Conservation (phyloP, 1,140 invertebrate genomes). For the Procambarus clarkii region DNA sequence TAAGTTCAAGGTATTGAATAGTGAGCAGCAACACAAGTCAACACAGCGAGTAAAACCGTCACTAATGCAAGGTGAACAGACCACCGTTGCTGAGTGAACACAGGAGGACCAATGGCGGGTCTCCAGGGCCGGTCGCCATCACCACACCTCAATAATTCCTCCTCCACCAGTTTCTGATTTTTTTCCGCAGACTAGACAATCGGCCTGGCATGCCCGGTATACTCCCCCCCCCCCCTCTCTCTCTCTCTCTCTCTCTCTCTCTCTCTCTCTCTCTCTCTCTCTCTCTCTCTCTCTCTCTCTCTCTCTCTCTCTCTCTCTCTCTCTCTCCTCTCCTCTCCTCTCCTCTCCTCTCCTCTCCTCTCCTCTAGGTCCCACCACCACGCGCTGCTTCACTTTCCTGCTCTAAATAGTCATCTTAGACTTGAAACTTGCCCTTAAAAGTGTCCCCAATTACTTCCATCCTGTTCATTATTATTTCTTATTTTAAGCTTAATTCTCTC, state of each 20-base stretch:
- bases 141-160: slow-evolving; percentile 15
- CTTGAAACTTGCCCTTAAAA: neutral
- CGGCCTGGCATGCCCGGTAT: slow-evolving; percentile 23
- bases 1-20: too few species aligned
- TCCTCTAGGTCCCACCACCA: neutral
- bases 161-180: neutral
- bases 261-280: too few species aligned
- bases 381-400: neutral
- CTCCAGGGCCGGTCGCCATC: neutral
- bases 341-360: too few species aligned
- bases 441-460: neutral
- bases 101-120: neutral
- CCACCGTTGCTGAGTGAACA: too few species aligned
- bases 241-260: too few species aligned
- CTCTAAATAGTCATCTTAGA: neutral
- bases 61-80: too few species aligned
- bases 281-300: too few species aligned
- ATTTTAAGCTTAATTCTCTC: neutral
- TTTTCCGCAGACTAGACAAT: slow-evolving; percentile 10
- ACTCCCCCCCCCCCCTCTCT: too few species aligned
- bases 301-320: too few species aligned
- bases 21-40: too few species aligned
- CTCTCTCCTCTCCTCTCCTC: too few species aligned
- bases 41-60: too few species aligned
- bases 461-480: neutral